A percentile compares a stretch with the other conserved stretches of the same genome.
Evolutionary conservation across 2,113 vertebrate genomes (phyloP).

Genomic region (Chloropsis cyanopogon): DNA sequence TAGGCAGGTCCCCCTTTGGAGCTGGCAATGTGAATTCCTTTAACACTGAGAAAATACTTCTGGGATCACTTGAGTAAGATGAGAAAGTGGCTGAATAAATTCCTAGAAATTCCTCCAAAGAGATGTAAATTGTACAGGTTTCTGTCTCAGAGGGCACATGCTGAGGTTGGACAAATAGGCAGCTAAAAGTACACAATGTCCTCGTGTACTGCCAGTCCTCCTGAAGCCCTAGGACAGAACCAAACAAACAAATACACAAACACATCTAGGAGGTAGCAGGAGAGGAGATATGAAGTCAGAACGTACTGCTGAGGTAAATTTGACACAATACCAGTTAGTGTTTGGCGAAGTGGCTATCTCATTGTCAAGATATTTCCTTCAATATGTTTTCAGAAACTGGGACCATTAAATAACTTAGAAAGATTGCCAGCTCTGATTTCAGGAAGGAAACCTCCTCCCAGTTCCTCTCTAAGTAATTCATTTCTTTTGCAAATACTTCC

Average conservation of each 20-base stretch:
- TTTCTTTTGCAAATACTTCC: slow-evolving; percentile 65
- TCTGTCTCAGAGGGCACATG: slow-evolving; percentile 3
- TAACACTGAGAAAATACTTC: not conserved
- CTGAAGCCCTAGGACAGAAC: not conserved
- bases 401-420: slow-evolving; percentile 73
- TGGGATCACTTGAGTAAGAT: not conserved
- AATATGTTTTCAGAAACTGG: slow-evolving; percentile 79
- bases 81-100: not conserved
- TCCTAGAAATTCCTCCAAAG: not conserved
- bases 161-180: not conserved
- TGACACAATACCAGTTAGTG: slow-evolving; percentile 77
- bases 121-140: not conserved
- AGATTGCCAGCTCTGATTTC: slow-evolving; percentile 78
- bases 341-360: slow-evolving; percentile 75
- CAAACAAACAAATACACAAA: slow-evolving; percentile 62
- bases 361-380: slow-evolving; percentile 85
- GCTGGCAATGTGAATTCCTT: not conserved
- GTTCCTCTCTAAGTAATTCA: slow-evolving; percentile 76
- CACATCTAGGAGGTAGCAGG: slow-evolving; percentile 8
- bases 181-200: slow-evolving; percentile 36
- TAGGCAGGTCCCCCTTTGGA: not conserved
- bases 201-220: slow-evolving; percentile 49
- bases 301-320: slow-evolving; percentile 57
- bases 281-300: slow-evolving; percentile 73
- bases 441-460: slow-evolving; percentile 85